phyloP scores from a whole-genome alignment of 2,797 vertebrate species.

The Macropodus opercularis region DNA sequence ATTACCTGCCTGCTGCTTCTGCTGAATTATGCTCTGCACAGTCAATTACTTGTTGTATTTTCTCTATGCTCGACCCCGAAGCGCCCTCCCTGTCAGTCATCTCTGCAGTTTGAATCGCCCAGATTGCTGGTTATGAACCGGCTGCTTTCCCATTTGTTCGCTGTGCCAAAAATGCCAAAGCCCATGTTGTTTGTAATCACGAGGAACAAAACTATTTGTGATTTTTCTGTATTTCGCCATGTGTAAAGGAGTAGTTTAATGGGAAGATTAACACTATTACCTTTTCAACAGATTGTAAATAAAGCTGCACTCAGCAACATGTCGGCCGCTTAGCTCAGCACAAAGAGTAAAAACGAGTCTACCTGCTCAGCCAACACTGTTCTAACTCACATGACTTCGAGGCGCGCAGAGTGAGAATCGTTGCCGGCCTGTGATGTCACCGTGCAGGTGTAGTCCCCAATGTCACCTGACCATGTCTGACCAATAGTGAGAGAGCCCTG shows the following conservation, averaged over 20 bases:
- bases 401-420: conserved; percentile 86
- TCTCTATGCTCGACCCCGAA: conserved; percentile 1
- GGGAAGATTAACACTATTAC: not conserved
- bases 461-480: conserved; percentile 98
- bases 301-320: conserved; percentile 4
- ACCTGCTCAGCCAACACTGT: not conserved
- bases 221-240: not conserved
- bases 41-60: not conserved
- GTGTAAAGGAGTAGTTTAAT: not conserved
- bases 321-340: conserved; percentile 5
- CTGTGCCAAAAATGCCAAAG: conserved; percentile 12
- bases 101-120: conserved; percentile 31
- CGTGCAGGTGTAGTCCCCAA: conserved; percentile 93
- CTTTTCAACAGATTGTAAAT: not conserved
- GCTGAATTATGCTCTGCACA: conserved; percentile 18
- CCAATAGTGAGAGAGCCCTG: conserved; percentile 91
- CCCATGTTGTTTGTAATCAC: conserved; percentile 3
- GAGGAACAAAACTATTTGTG: conserved; percentile 6
- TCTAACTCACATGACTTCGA: conserved; percentile 95
- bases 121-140: conserved; percentile 11
- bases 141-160: conserved; percentile 20
- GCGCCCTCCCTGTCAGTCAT: conserved; percentile 31
- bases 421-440: conserved; percentile 91
- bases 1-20: conserved; percentile 12
- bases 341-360: not conserved